phyloP scores from a whole-genome alignment of 2,113 vertebrate genomes.

The Dolichallabes microphthalmus region DNA sequence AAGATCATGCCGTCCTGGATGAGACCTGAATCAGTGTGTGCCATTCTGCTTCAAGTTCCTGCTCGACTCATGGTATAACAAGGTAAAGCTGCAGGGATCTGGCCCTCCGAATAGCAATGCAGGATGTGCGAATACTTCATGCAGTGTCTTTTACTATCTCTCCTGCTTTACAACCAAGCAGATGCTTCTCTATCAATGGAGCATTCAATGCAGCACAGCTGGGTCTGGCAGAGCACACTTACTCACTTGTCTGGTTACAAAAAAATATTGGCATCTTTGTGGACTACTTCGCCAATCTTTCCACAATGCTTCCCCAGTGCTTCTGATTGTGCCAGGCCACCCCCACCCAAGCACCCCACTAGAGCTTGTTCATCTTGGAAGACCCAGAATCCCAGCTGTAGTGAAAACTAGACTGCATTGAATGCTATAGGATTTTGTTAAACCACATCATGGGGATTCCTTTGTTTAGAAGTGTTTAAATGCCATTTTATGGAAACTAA shows the following conservation, averaged over 20 bases:
- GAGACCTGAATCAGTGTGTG: neutral
- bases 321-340: neutral
- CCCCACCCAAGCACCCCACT: neutral
- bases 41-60: neutral
- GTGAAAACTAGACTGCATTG: neutral
- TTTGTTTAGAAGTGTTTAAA: neutral
- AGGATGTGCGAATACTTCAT: neutral
- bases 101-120: neutral
- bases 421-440: neutral
- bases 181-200: constrained; percentile 10
- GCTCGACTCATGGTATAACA: neutral
- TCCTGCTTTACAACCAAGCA: neutral
- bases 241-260: constrained; percentile 11
- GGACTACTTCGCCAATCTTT: neutral
- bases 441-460: neutral
- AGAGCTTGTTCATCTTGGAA: neutral
- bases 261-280: constrained; percentile 5
- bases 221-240: constrained; percentile 2
- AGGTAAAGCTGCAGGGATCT: neutral
- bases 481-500: neutral
- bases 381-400: neutral
- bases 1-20: neutral
- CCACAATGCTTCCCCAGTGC: neutral
- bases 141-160: neutral
- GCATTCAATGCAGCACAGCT: constrained; percentile 10